Conservation (phyloP, 2,797 vertebrate genomes). For the Silurus aristotelis region DNA sequence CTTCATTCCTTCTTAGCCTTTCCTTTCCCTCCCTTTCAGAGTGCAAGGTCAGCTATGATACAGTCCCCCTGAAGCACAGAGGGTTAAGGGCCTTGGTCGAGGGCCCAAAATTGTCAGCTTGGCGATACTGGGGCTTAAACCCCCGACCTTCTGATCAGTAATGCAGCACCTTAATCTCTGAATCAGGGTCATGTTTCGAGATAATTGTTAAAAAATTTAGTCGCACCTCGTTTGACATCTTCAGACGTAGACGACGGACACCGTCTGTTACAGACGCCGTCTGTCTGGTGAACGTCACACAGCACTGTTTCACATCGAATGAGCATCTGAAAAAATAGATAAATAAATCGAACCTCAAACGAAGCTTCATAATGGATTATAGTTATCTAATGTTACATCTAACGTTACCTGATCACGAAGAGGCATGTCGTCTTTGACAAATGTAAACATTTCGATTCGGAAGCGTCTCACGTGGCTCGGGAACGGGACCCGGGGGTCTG, state of each 20-base stretch:
- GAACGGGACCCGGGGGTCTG: constrained; percentile 57
- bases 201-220: background rate
- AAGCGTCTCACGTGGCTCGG: constrained; percentile 82
- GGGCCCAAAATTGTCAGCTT: too few species aligned
- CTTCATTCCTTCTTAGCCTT: too few species aligned
- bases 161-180: too few species aligned
- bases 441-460: constrained; percentile 82
- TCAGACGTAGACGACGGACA: constrained; percentile 57
- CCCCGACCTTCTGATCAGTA: too few species aligned
- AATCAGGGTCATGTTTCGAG: too few species aligned
- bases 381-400: background rate
- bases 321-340: constrained; percentile 70
- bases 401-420: constrained; percentile 71
- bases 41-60: too few species aligned
- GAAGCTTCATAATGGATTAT: background rate
- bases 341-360: fast-evolving
- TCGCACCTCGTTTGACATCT: background rate
- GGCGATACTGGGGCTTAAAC: too few species aligned
- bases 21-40: too few species aligned
- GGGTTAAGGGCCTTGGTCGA: too few species aligned
- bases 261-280: constrained; percentile 66
- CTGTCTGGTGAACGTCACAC: constrained; percentile 68
- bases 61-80: too few species aligned
- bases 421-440: constrained; percentile 64
- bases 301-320: constrained; percentile 82